Evolutionary conservation across 2,113 vertebrate genomes (phyloP).

Genomic region (Pao palembangensis): DNA sequence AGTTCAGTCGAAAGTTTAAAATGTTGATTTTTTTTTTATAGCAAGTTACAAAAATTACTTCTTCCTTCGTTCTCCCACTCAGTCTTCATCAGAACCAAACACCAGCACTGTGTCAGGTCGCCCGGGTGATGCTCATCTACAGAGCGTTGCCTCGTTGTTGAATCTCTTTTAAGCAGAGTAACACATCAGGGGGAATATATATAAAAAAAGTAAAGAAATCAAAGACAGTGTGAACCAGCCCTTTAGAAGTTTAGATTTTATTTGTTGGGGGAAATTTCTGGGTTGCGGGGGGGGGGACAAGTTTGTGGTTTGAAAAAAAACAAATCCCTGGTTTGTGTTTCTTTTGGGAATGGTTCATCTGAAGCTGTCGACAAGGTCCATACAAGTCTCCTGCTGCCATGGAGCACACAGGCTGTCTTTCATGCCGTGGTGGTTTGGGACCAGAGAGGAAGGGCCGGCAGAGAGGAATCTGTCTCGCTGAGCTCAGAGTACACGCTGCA

Average conservation of each 20-base stretch:
- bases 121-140: conserved; percentile 35
- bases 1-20: conserved; percentile 17
- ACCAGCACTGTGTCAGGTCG: conserved; percentile 16
- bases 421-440: conserved; percentile 69
- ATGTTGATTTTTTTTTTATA: conserved; percentile 36
- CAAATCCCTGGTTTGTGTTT: conserved; percentile 53
- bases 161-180: conserved; percentile 59
- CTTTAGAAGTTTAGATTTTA: conserved; percentile 62
- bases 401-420: conserved; percentile 62
- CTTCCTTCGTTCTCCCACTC: not conserved
- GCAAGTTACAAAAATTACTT: conserved; percentile 25
- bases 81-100: conserved; percentile 22
- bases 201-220: conserved; percentile 33
- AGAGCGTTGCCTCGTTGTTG: conserved; percentile 46
- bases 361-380: conserved; percentile 71
- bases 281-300: conserved; percentile 31
- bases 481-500: conserved; percentile 51
- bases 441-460: conserved; percentile 60
- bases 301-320: conserved; percentile 17
- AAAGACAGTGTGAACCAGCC: conserved; percentile 27
- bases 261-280: conserved; percentile 46
- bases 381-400: conserved; percentile 66
- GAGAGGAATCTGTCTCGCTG: conserved; percentile 55
- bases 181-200: conserved; percentile 32
- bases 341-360: conserved; percentile 70